Conservation (phyloP, 2,888 invertebrate genomes). For the Yponomeuta evonymella region DNA sequence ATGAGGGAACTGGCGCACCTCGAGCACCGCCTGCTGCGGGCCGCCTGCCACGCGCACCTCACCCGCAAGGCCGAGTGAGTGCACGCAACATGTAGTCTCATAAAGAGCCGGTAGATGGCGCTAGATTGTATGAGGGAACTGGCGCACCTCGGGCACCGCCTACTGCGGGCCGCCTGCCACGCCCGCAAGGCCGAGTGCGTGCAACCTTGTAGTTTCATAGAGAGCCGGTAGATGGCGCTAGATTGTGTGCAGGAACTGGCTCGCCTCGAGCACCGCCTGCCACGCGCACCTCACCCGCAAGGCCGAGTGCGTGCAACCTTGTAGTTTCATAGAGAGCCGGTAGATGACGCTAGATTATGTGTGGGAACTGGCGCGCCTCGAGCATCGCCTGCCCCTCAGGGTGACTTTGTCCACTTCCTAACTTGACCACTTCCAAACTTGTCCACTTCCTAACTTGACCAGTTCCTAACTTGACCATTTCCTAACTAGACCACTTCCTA, state of each 20-base stretch:
- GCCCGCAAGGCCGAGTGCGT: slow-evolving; percentile 61
- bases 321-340: not conserved
- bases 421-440: no score
- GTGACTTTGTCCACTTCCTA: no score
- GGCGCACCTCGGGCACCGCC: slow-evolving; percentile 80
- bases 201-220: slow-evolving; percentile 80
- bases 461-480: no score
- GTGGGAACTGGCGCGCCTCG: slow-evolving; percentile 37
- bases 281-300: slow-evolving; percentile 56
- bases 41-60: slow-evolving; percentile 38
- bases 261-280: slow-evolving; percentile 75
- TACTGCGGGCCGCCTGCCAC: slow-evolving; percentile 49
- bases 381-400: slow-evolving; percentile 21
- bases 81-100: not conserved
- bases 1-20: slow-evolving; percentile 75
- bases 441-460: no score
- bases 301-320: slow-evolving; percentile 46
- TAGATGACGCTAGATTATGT: not conserved
- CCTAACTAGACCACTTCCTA: no score
- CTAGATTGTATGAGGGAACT: slow-evolving; percentile 82
- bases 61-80: slow-evolving; percentile 6
- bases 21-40: slow-evolving; percentile 64
- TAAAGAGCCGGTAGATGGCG: slow-evolving; percentile 46
- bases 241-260: slow-evolving; percentile 54
- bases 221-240: not conserved